Evolutionary conservation across 2,888 invertebrate species (phyloP), one percentile per base, ranked within the genome.

Genomic region (Bombylius discolor): DNA sequence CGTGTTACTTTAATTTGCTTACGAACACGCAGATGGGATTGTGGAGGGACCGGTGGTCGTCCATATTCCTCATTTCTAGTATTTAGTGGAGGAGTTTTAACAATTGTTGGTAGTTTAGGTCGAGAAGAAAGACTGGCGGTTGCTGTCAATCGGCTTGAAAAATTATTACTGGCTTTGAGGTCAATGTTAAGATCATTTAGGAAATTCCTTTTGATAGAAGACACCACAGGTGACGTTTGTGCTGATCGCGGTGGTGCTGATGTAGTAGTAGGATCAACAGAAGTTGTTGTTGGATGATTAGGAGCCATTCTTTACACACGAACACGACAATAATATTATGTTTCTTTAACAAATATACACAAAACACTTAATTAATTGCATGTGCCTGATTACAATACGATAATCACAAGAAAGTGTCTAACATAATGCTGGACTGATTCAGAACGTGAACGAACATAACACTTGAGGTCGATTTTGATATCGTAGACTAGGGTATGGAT

Each of bases 21-120:
- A 47, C 71, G 69, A 48, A 65, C 63, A 56, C 66, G 69, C 49
- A 64, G 65, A 31, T 63, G 63, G 51, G 65, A 59, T 58, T 65
- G 65, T 47, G 70, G 69, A 36, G 72, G 71, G 54, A 66, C 66
- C 12, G 72, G 70, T 49, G 71, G 70, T 49, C 67, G 68, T 14
- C 53, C 49, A 32, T 9, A 32, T 13, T 55, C 49, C 23, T 49
- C 13, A 49, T 34, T 36, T 34, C 34, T 34, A 3, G 36, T 36
- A n/a, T 34, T 49, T 11, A 11, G 4, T 42, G 39, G 36, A 8
- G 39, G 11, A 42, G 12, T 42, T 42, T 42, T 42, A 23, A 23
- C 23, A 23, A 23, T 23, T 42, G 11, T 42, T 42, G 11, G 11
- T 42, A 11, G 11, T 42, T 42, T 42, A 11, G 39, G 11, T 11